Percentiles rank a stretch among this genome's conserved stretches.
Conservation (phyloP, 2,113 vertebrate genomes). For the Macheiramphus alcinus region DNA sequence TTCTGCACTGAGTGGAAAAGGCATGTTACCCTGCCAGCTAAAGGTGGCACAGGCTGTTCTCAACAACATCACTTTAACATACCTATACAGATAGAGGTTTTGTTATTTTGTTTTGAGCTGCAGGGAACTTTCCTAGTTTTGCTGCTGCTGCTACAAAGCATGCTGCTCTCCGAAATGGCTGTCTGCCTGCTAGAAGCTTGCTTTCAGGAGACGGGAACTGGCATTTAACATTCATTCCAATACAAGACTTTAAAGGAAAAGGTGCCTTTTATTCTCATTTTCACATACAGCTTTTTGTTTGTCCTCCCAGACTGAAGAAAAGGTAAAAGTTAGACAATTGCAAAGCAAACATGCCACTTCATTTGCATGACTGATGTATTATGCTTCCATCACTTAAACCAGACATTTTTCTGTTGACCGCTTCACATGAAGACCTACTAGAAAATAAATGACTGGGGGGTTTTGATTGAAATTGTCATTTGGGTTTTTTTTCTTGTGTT, state of each 20-base stretch:
- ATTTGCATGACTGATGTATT: background rate
- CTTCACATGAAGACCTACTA: background rate
- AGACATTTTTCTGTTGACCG: background rate
- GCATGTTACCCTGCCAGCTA: background rate
- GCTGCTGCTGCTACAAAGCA: background rate
- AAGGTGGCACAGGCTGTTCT: background rate
- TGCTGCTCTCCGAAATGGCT: background rate
- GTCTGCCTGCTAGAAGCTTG: background rate
- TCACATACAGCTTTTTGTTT: background rate
- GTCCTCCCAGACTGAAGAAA: background rate
- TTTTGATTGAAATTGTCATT: background rate
- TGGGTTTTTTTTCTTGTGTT: background rate
- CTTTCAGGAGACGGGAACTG: background rate
- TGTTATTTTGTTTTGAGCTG: background rate
- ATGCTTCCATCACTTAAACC: background rate
- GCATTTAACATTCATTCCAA: background rate
- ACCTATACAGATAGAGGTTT: background rate
- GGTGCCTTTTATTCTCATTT: background rate
- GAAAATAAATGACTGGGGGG: background rate
- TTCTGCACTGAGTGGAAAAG: slow-evolving; percentile 25
- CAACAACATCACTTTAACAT: background rate
- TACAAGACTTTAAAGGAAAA: background rate
- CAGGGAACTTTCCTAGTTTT: background rate
- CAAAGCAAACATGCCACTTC: background rate
- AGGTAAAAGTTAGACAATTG: background rate